These are phyloP conservation scores for Sesamia nonagrioides DNA, from an alignment of 1,140 invertebrate genomes.

Conservation along the genomic window DNA sequence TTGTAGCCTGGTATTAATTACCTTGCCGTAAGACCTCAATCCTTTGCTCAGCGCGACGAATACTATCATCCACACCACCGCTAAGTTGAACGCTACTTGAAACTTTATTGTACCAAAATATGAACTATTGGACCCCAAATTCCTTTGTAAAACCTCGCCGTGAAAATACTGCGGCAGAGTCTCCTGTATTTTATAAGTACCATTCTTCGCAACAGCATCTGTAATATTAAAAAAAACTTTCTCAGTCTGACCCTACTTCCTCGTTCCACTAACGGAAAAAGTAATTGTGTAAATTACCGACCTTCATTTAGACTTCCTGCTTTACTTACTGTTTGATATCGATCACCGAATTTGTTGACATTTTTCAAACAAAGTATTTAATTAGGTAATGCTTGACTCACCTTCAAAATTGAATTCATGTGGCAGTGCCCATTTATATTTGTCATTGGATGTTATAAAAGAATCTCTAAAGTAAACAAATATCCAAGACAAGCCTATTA, in stretches of 20 bases:
- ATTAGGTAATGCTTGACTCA: slow-evolving; percentile 69
- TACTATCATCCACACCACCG: slow-evolving; percentile 96
- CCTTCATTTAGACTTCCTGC: slow-evolving; percentile 58
- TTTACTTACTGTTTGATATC: slow-evolving; percentile 39
- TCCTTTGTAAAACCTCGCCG: slow-evolving; percentile 92
- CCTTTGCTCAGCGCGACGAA: slow-evolving; percentile 97
- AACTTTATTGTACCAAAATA: slow-evolving; percentile 92
- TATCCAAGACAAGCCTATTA: slow-evolving; percentile 96
- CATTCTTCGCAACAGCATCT: slow-evolving; percentile 71
- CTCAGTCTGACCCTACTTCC: slow-evolving; percentile 30
- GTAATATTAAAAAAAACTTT: slow-evolving; percentile 53
- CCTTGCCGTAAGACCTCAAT: slow-evolving; percentile 94
- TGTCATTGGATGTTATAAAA: slow-evolving; percentile 93
- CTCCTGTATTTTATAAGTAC: slow-evolving; percentile 90
- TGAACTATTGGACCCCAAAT: slow-evolving; percentile 88
- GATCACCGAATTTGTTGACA: slow-evolving; percentile 50
- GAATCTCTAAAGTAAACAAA: slow-evolving; percentile 96
- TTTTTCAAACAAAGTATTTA: slow-evolving; percentile 50
- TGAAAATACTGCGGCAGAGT: slow-evolving; percentile 95
- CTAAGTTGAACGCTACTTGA: slow-evolving; percentile 96
- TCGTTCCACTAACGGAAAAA: slow-evolving; percentile 45
- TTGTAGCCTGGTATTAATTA: slow-evolving; percentile 70
- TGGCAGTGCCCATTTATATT: slow-evolving; percentile 94
- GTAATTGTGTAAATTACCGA: slow-evolving; percentile 60
- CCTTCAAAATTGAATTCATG: slow-evolving; percentile 90